These are phyloP conservation scores for Heliconius ismenius DNA, from an alignment of 2,888 invertebrate genomes.

Conservation along the genomic window DNA sequence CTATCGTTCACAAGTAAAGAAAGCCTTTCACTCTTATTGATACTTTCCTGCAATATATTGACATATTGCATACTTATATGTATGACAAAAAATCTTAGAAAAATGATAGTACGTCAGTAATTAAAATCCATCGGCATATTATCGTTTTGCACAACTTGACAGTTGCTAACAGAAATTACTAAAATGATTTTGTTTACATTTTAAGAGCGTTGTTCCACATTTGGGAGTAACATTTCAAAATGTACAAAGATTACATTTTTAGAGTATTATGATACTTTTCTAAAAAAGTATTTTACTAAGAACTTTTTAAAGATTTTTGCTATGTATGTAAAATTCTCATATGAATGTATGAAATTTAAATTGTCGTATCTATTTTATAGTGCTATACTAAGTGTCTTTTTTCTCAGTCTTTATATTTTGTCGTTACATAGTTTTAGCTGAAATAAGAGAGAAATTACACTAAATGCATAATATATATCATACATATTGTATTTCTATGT, in stretches of 20 bases:
- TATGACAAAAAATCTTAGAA: neutral
- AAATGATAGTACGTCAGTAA: neutral
- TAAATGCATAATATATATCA: neutral
- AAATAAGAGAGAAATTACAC: neutral
- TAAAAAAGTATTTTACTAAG: too few relatives aligned
- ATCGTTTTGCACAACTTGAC: neutral
- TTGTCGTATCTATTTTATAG: too few relatives aligned
- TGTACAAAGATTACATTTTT: too few relatives aligned
- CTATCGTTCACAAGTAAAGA: constrained; percentile 71
- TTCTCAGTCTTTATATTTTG: neutral
- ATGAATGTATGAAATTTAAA: too few relatives aligned
- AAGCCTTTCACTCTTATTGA: constrained; percentile 79
- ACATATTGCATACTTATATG: neutral
- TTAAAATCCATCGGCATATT: neutral
- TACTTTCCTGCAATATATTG: constrained; percentile 1
- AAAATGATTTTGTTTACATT: too few relatives aligned
- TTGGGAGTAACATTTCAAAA: too few relatives aligned
- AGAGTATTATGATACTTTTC: too few relatives aligned
- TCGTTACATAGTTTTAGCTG: neutral
- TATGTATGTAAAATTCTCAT: too few relatives aligned
- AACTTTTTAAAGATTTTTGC: too few relatives aligned
- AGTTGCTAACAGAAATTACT: too few relatives aligned
- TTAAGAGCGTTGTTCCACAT: too few relatives aligned
- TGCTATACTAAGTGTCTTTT: neutral
- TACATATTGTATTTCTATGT: neutral